These are phyloP conservation scores for Karalla daura DNA, from an alignment of 2,797 vertebrate genomes.

Conservation along the genomic window DNA sequence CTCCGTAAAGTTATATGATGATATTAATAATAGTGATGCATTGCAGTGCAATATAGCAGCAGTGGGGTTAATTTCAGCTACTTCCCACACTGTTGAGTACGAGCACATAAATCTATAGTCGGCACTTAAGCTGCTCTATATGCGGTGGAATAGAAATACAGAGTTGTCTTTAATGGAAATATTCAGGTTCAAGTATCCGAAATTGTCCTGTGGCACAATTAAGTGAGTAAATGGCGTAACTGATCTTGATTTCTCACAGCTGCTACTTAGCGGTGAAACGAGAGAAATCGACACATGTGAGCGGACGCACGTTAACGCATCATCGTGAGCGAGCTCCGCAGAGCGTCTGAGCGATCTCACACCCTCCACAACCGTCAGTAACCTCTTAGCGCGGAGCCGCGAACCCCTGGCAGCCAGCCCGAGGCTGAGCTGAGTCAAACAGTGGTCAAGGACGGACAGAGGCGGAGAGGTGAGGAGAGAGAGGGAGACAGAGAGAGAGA, in stretches of 20 bases:
- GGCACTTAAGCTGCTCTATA: background rate
- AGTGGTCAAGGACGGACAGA: conserved; percentile 56
- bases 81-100: background rate
- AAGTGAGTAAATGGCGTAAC: background rate
- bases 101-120: background rate
- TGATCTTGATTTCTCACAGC: background rate
- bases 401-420: conserved; percentile 54
- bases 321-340: conserved; percentile 12
- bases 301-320: background rate
- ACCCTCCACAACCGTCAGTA: conserved; percentile 41
- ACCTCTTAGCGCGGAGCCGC: conserved; percentile 40
- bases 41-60: no score
- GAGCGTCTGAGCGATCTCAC: conserved; percentile 31
- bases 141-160: background rate
- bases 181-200: background rate
- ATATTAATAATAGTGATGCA: no score
- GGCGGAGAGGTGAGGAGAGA: conserved; percentile 8
- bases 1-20: no score
- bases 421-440: conserved; percentile 59
- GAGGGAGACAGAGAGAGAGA: conserved; percentile 3
- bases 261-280: conserved; percentile 1
- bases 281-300: conserved; percentile 2
- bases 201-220: background rate
- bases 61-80: no score
- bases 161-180: background rate